phyloP scores from a whole-genome alignment of 2,113 vertebrate species.

The Dicentrarchus labrax region DNA sequence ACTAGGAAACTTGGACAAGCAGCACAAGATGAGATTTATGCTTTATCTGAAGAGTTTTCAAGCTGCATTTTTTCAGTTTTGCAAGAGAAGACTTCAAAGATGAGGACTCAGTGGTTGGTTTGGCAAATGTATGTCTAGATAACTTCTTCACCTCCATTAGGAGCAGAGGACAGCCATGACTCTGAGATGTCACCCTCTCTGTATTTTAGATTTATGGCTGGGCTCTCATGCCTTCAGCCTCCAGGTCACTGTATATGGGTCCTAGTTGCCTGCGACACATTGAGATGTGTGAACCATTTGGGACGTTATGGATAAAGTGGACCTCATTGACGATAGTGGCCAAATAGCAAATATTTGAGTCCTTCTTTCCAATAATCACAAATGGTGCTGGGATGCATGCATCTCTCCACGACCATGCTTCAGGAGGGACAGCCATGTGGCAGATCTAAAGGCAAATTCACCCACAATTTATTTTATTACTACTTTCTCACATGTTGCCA shows the following conservation, averaged over 20 bases:
- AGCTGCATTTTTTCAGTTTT: too few species aligned
- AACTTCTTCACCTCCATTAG: too few species aligned
- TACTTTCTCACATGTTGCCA: constrained; percentile 2
- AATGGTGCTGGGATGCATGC: background rate
- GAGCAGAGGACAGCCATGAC: too few species aligned
- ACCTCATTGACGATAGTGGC: background rate
- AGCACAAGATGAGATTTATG: too few species aligned
- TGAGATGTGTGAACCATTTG: background rate
- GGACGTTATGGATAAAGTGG: background rate
- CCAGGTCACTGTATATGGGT: too few species aligned
- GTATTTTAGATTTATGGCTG: background rate
- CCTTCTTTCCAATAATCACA: background rate
- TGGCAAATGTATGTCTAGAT: too few species aligned
- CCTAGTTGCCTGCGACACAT: background rate
- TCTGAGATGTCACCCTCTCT: background rate
- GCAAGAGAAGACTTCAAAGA: too few species aligned
- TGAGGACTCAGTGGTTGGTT: too few species aligned
- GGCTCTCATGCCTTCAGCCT: background rate
- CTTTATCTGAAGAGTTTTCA: too few species aligned
- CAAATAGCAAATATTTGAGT: background rate
- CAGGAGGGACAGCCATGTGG: constrained; percentile 5
- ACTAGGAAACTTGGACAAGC: too few species aligned
- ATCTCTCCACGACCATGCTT: background rate
- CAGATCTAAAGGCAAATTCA: constrained; percentile 3
- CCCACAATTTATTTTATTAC: background rate